Evolutionary conservation across 2,797 vertebrate species (phyloP).

Genomic region (Aselliscus stoliczkanus): DNA sequence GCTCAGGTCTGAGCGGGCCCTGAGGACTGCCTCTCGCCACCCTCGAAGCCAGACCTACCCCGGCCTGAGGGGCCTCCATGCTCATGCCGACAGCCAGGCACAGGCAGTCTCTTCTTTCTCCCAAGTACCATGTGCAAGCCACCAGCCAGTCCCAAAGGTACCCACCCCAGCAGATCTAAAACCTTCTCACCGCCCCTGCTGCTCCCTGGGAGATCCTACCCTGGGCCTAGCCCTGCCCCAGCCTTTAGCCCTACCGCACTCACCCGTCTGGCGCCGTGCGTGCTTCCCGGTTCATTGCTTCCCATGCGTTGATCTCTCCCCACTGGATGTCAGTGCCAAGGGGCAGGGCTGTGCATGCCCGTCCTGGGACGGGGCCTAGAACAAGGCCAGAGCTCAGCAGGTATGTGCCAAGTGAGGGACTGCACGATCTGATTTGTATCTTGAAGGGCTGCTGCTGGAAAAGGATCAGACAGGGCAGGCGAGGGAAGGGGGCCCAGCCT

Average conservation of each 20-base stretch:
- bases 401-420: not conserved
- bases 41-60: not conserved
- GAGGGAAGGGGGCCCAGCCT: no score
- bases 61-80: no score
- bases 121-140: rapidly evolving
- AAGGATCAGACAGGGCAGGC: not conserved
- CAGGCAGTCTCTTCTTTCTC: no score
- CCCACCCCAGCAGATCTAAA: not conserved
- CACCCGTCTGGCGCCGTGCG: no score
- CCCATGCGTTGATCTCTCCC: not conserved
- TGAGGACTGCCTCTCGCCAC: not conserved
- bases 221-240: rapidly evolving
- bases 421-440: rapidly evolving
- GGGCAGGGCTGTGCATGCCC: no score
- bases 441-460: not conserved
- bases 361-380: not conserved
- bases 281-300: rapidly evolving
- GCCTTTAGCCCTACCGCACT: rapidly evolving
- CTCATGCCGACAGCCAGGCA: no score
- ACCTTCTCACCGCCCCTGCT: not conserved
- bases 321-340: not conserved
- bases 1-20: not conserved
- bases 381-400: not conserved
- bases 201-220: not conserved
- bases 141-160: not conserved